Evolutionary conservation across 2,113 vertebrate genomes (phyloP), one percentile per base, ranked within the genome.

Genomic region (Melanotaenia duboulayi): DNA sequence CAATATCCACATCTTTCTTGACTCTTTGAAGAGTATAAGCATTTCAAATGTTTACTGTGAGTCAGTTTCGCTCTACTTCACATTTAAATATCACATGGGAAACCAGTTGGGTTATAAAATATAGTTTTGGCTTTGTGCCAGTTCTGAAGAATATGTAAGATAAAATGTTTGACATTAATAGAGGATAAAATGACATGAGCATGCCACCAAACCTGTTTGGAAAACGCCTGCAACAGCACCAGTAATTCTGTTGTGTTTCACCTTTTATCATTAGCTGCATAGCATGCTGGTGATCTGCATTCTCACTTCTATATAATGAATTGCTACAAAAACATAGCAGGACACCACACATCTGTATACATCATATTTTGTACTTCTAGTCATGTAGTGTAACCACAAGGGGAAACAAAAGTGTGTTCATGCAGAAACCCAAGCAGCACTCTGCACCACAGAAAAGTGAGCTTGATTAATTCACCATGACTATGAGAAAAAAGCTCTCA

Each of bases 21-120:
- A 32, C 24, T 67, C 46, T 55, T 59, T 72, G 42, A 76, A 79
- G 80, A 70, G 69, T 22, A 69, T 71, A 80, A 76, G 84, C 57
- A 84, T 80, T 83, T 86, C 77, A 62, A 54, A 65, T 80, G 80
- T 84, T 89, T 87, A 80, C 76, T 51, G 48, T 74, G 74, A 51
- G 68, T 65, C 22, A 59, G 66, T 67, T 84, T 80, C 62, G 74
- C 42, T 78, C 60, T 25, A 70, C 39, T 73, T 61, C 56, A 5
- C 65, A 82, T 69, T 81, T 62, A 67, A 72, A 87, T 37, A 81
- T 64, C 78, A 88, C 86, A 82, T 79, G 60, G 65, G 76, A 87
- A 90, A 82, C 63, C 7, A 10, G 76, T 78, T 71, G 68, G 65
- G 78, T 64, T 82, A 67, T 68, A 82, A 74, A 78, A 86, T 78